Evolutionary conservation across 2,888 invertebrate genomes (phyloP), one percentile per base, ranked within the genome.

Genomic region (Elysia crispata): DNA sequence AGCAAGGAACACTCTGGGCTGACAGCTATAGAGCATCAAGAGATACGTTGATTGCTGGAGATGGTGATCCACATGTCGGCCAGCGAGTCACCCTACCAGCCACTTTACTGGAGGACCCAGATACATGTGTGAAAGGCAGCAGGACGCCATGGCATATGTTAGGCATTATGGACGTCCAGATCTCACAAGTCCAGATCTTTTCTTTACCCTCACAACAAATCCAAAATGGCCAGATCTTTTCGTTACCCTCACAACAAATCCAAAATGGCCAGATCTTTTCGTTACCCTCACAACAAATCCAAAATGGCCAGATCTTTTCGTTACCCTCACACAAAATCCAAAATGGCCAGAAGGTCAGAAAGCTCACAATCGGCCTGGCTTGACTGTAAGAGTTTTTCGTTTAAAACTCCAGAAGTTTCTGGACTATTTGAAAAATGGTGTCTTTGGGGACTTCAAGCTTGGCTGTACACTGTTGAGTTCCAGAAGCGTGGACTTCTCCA

Each of bases 131-230:
- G 89, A 92, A 86, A 86, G 89, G 54, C 91, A 89, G 84, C 85
- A 93, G 83, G 92, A 93, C 88, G 90, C 92, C n/a, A n/a, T n/a
- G 0, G 86, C 91, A 18, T 90, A 92, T 73, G 92, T 93, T 6
- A 50, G 88, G 64, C 89, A 90, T 54, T 54, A 54, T 15, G 54
- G 54, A 20, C 54, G 54, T 54, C 54, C 54, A 54, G n/a, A n/a
- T n/a, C n/a, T n/a, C n/a, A n/a, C n/a, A n/a, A n/a, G 54, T 54
- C 54, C 54, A 54, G 54, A 54, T 54, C 54, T 54, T 54, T 54
- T 54, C 54, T 15, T 54, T 54, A 15, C 54, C 13, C 13, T 54
- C 13, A 54, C 54, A 54, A 54, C 54, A 54, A 54, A 54, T 54
- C 54, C 54, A 54, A 54, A 54, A 54, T 54, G 54, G 13, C 54